A percentile compares a stretch with the other conserved stretches of the same genome.
phyloP scores from a whole-genome alignment of 2,113 vertebrate species.

The Stomatorhinus ivindoensis region DNA sequence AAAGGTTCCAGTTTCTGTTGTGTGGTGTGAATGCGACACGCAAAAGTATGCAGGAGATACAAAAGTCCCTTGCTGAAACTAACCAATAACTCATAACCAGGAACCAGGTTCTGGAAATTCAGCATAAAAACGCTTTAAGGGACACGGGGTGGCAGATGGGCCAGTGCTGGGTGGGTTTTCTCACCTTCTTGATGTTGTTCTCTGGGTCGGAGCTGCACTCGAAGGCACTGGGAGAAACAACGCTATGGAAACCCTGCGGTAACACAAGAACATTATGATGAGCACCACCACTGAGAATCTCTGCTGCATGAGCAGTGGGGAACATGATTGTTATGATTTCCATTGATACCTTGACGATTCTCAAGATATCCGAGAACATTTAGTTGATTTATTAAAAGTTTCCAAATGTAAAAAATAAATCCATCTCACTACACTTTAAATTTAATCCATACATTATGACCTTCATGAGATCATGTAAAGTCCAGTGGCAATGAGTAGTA shows the following conservation, averaged over 20 bases:
- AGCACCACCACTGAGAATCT: background rate
- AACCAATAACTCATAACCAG: background rate
- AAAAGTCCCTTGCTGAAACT: background rate
- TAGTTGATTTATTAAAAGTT: background rate
- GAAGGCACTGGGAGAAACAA: conserved; percentile 48
- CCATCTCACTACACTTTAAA: background rate
- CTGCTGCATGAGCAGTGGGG: background rate
- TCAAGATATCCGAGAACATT: background rate
- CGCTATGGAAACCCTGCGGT: conserved; percentile 57
- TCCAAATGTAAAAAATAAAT: background rate
- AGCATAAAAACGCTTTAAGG: background rate
- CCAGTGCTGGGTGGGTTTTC: background rate
- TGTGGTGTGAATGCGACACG: background rate
- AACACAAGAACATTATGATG: background rate
- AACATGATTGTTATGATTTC: background rate
- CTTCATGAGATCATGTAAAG: background rate
- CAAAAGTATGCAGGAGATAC: background rate
- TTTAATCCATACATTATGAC: background rate
- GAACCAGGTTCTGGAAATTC: background rate
- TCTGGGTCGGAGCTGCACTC: conserved; percentile 57
- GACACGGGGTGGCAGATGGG: background rate
- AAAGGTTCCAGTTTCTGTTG: background rate
- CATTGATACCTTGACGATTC: background rate
- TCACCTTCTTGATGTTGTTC: conserved; percentile 62
- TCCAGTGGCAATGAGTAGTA: background rate